Evolutionary conservation across 2,888 invertebrate species (phyloP).

Genomic region (Lithodes maja): DNA sequence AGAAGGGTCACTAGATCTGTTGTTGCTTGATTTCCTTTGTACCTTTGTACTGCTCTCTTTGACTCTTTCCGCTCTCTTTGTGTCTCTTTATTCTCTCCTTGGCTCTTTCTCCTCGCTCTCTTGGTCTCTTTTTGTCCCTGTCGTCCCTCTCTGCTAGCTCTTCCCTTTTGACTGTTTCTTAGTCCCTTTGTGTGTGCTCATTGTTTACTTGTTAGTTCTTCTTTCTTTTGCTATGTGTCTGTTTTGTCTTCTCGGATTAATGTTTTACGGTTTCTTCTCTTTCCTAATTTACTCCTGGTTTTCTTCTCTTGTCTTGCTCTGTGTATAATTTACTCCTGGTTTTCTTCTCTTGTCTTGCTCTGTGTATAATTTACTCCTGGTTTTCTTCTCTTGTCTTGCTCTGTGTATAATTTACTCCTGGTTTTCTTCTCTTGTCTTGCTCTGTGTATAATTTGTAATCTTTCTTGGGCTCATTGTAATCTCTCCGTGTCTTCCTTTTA

Average conservation of each 20-base stretch:
- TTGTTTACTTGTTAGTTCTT: too few relatives aligned
- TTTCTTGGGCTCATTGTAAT: background rate
- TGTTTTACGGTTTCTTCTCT: too few relatives aligned
- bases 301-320: background rate
- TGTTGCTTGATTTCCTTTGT: too few relatives aligned
- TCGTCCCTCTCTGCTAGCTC: conserved; percentile 14
- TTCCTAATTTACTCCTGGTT: too few relatives aligned
- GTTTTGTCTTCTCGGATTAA: too few relatives aligned
- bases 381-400: background rate
- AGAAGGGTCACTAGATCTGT: too few relatives aligned
- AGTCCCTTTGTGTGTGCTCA: too few relatives aligned
- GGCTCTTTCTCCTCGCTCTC: conserved; percentile 4
- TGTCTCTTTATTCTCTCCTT: background rate
- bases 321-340: background rate
- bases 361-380: background rate
- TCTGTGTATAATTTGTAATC: background rate
- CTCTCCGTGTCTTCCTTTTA: conserved; percentile 2
- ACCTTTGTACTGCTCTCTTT: too few relatives aligned
- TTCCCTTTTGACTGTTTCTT: background rate
- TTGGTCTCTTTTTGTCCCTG: conserved; percentile 20
- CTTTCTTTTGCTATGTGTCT: too few relatives aligned
- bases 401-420: background rate
- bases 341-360: background rate
- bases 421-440: background rate
- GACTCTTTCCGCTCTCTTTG: too few relatives aligned